Conservation (phyloP, 2,797 vertebrate species). For the Gastrophryne carolinensis region DNA sequence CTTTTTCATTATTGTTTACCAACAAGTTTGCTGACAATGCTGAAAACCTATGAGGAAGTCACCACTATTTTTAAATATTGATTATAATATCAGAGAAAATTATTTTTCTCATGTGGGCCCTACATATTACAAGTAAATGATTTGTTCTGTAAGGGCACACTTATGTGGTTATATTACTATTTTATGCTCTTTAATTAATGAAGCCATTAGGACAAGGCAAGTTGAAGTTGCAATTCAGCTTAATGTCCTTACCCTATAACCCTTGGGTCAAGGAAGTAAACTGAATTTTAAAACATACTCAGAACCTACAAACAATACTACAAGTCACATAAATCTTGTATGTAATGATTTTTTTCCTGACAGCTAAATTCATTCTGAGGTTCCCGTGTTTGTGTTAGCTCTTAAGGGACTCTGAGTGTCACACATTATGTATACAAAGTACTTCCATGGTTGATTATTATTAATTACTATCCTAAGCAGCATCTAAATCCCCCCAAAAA, state of each 20-base stretch:
- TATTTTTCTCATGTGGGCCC: not conserved
- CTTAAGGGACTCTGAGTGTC: slow-evolving; percentile 74
- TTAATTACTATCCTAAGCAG: slow-evolving; percentile 77
- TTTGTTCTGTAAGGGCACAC: slow-evolving; percentile 17
- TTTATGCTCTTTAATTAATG: slow-evolving; percentile 47
- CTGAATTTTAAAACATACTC: slow-evolving; percentile 68
- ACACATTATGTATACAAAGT: slow-evolving; percentile 73
- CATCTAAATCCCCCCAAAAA: slow-evolving; percentile 59
- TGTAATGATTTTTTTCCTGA: slow-evolving; percentile 71
- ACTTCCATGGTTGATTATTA: slow-evolving; percentile 73
- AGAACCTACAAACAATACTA: slow-evolving; percentile 64
- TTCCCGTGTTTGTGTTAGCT: slow-evolving; percentile 75
- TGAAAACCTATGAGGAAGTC: no score
- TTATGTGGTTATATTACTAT: slow-evolving; percentile 37
- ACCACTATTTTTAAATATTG: no score
- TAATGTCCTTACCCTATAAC: slow-evolving; percentile 71
- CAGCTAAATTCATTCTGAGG: slow-evolving; percentile 78
- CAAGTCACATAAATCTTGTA: slow-evolving; percentile 55
- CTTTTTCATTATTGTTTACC: no score
- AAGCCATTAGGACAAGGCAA: slow-evolving; percentile 72
- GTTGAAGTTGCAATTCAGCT: slow-evolving; percentile 69
- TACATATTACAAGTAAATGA: not conserved
- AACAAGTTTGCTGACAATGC: no score
- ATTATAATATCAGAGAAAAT: not conserved
- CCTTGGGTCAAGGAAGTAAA: slow-evolving; percentile 66